These are phyloP conservation scores for Trichomycterus rosablanca DNA, from an alignment of 2,113 vertebrate genomes.

Conservation along the genomic window DNA sequence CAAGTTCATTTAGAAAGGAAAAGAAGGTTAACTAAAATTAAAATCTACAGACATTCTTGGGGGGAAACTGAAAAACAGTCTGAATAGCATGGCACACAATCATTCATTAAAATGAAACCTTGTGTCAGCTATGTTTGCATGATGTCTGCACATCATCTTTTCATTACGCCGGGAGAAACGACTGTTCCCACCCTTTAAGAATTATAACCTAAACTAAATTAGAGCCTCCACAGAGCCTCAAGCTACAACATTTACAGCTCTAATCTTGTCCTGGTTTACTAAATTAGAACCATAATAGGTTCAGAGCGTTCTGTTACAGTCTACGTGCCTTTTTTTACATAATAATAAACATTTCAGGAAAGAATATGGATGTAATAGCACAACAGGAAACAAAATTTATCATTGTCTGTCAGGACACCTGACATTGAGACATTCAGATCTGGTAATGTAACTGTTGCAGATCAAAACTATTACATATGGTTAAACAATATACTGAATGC, in stretches of 20 bases:
- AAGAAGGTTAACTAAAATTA: neutral
- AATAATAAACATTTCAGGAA: constrained; percentile 7
- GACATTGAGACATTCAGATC: neutral
- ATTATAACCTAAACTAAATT: constrained; percentile 29
- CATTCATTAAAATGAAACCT: constrained; percentile 6
- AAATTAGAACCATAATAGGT: constrained; percentile 8
- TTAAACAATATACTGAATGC: neutral
- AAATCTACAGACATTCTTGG: neutral
- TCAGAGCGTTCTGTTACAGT: neutral
- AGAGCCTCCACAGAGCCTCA: constrained; percentile 24
- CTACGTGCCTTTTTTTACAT: neutral
- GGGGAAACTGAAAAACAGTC: neutral
- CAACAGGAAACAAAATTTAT: neutral
- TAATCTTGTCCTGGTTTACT: constrained; percentile 18
- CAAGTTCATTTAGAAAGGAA: constrained; percentile 12
- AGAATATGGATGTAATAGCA: neutral
- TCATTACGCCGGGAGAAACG: constrained; percentile 1
- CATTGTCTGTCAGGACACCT: too few relatives aligned
- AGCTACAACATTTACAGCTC: constrained; percentile 26
- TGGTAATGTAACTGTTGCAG: neutral
- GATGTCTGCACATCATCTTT: constrained; percentile 16
- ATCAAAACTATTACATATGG: neutral
- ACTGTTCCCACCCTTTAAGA: constrained; percentile 9
- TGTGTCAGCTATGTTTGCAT: neutral
- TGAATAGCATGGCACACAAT: constrained; percentile 1